These are phyloP conservation scores for Lamellibrachia satsuma DNA, from an alignment of 2,888 invertebrate species.

Conservation along the genomic window DNA sequence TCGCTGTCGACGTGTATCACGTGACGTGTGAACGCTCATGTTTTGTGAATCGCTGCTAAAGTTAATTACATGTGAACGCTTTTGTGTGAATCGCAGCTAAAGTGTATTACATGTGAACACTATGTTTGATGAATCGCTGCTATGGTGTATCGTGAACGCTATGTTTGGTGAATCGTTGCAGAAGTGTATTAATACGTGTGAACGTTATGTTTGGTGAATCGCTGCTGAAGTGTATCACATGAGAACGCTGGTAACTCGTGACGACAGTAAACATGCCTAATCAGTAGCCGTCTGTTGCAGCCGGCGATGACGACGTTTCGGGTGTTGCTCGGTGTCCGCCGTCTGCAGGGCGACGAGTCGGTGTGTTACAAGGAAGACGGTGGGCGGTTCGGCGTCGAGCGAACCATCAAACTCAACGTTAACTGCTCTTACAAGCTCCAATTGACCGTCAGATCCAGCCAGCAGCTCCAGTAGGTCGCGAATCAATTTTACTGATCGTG, in stretches of 20 bases:
- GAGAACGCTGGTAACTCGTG: background rate
- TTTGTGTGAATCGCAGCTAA: too few species aligned
- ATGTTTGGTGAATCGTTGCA: background rate
- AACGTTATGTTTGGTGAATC: slow-evolving; percentile 9
- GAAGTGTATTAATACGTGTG: background rate
- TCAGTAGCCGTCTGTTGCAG: background rate
- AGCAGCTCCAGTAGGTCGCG: slow-evolving; percentile 69
- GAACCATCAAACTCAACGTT: slow-evolving; percentile 71
- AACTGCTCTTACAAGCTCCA: slow-evolving; percentile 70
- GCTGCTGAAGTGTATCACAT: background rate
- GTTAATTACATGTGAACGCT: too few species aligned
- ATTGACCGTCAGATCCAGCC: slow-evolving; percentile 70
- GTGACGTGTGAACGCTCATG: background rate
- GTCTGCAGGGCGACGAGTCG: slow-evolving; percentile 62
- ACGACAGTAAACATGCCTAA: background rate
- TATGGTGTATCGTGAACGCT: too few species aligned
- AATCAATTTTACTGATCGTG: background rate
- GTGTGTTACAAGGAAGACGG: slow-evolving; percentile 72
- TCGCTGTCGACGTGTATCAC: background rate
- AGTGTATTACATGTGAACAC: background rate
- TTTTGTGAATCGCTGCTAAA: background rate
- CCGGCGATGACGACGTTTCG: background rate
- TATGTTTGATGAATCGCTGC: background rate
- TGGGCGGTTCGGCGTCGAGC: slow-evolving; percentile 69
- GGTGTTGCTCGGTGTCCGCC: background rate